Percentiles rank a stretch among this genome's conserved stretches.
Evolutionary conservation across 1,140 invertebrate species (phyloP).

Genomic region (Drosophila truncata): DNA sequence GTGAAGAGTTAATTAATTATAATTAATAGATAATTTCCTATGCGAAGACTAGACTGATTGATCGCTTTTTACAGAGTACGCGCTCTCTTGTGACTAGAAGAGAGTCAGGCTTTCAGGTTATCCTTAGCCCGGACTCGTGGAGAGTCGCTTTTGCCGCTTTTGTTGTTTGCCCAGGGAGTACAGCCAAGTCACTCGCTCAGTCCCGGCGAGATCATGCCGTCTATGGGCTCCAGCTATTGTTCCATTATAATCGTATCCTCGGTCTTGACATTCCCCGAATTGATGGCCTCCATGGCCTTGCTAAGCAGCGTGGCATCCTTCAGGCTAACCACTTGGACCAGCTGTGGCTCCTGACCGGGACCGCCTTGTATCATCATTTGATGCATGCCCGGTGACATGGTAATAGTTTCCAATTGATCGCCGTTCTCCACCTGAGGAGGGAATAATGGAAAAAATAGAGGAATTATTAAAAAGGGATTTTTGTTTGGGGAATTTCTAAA

Average conservation of each 20-base stretch:
- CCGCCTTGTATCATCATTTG: conserved; percentile 92
- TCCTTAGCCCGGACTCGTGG: not conserved
- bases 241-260: conserved; percentile 85
- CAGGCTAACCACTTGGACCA: conserved; percentile 92
- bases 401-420: conserved; percentile 89
- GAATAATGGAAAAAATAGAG: not conserved
- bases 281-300: conserved; percentile 90
- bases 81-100: conserved; percentile 41
- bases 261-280: conserved; percentile 85
- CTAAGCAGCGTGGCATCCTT: conserved; percentile 92
- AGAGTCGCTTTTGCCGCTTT: conserved; percentile 6
- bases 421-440: conserved; percentile 88
- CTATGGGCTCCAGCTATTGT: conserved; percentile 68
- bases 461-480: not conserved
- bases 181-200: conserved; percentile 41
- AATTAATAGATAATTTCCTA: conserved; percentile 45
- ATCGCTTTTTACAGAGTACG: conserved; percentile 42
- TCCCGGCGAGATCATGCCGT: conserved; percentile 46
- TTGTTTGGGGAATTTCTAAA: not conserved
- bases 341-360: conserved; percentile 90
- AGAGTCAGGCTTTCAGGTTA: not conserved
- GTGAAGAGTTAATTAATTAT: conserved; percentile 19
- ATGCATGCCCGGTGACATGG: conserved; percentile 90
- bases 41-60: conserved; percentile 48
- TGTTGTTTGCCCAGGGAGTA: conserved; percentile 4